Evolutionary conservation across 2,797 vertebrate genomes (phyloP).

Genomic region (Sphenodon punctatus): DNA sequence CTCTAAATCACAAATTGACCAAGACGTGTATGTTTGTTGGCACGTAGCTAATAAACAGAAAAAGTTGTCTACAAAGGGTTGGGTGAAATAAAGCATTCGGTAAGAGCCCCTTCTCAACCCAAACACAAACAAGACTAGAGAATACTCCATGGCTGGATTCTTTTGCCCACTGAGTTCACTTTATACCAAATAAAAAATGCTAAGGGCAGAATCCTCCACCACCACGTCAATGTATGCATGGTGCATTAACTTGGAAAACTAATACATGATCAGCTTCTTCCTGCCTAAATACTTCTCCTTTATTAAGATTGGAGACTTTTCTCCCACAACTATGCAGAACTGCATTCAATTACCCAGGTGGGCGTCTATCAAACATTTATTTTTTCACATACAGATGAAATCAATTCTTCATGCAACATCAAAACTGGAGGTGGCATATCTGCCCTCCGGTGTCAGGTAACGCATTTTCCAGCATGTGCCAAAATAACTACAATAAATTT

Average conservation of each 20-base stretch:
- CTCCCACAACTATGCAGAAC: background rate
- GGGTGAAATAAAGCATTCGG: no score
- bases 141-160: no score
- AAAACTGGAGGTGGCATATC: background rate
- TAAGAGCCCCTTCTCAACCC: no score
- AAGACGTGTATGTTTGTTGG: no score
- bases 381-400: background rate
- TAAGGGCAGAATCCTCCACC: no score
- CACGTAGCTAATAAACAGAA: no score
- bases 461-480: background rate
- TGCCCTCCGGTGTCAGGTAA: background rate
- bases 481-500: background rate
- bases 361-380: background rate
- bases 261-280: background rate
- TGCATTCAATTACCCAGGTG: background rate
- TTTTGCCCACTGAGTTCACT: no score
- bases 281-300: background rate
- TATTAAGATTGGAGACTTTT: background rate
- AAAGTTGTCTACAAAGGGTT: no score
- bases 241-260: accelerated
- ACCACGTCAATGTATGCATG: no score
- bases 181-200: no score
- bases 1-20: no score
- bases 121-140: no score
- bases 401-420: background rate